Percentiles rank a stretch among this genome's conserved stretches.
phyloP scores from a whole-genome alignment of 2,797 vertebrate genomes.

The Adrianichthys oophorus region DNA sequence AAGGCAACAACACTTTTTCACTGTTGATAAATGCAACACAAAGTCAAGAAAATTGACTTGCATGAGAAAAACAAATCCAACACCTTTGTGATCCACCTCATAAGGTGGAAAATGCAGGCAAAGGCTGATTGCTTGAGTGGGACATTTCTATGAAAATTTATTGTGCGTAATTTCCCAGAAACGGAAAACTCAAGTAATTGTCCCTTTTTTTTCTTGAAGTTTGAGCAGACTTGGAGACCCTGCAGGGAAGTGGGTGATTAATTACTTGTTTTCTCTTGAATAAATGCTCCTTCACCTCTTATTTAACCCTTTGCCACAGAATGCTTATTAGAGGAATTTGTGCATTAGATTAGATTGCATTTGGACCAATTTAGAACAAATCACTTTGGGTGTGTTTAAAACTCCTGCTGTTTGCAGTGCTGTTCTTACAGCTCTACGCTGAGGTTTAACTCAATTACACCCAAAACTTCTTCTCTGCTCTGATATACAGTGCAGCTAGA shows the following conservation, averaged over 20 bases:
- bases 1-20: background rate
- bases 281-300: slow-evolving; percentile 44
- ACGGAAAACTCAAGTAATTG: slow-evolving; percentile 12
- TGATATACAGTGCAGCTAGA: too few species aligned
- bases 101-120: slow-evolving; percentile 4
- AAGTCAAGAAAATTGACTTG: slow-evolving; percentile 11
- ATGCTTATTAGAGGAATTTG: slow-evolving; percentile 40
- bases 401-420: background rate
- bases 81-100: background rate
- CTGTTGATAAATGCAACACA: slow-evolving; percentile 5
- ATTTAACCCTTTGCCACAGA: slow-evolving; percentile 49
- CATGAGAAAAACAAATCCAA: slow-evolving; percentile 7
- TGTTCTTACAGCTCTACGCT: background rate
- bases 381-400: slow-evolving; percentile 10
- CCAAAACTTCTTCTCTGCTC: too few species aligned
- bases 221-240: slow-evolving; percentile 23
- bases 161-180: slow-evolving; percentile 9
- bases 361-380: slow-evolving; percentile 31
- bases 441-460: background rate
- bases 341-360: slow-evolving; percentile 30
- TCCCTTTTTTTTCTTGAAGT: slow-evolving; percentile 15
- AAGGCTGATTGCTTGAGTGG: slow-evolving; percentile 19
- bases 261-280: slow-evolving; percentile 61
- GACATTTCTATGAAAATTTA: slow-evolving; percentile 4
- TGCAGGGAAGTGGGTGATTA: slow-evolving; percentile 45